These are phyloP conservation scores for Neostethus bicornis DNA, from an alignment of 2,797 vertebrate species.

Conservation along the genomic window DNA sequence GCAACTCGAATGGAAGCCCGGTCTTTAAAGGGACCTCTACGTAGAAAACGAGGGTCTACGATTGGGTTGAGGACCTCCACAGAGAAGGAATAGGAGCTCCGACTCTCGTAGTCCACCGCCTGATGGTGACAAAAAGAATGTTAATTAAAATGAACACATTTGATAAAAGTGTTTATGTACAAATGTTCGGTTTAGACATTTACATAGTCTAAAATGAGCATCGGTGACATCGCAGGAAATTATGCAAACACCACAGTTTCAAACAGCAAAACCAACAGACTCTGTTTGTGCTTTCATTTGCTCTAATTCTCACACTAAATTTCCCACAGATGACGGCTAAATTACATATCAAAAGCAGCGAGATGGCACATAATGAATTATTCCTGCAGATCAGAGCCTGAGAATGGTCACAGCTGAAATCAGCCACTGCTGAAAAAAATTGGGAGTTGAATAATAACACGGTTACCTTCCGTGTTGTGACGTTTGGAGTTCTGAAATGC, in stretches of 20 bases:
- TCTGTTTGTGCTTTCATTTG: conserved; percentile 44
- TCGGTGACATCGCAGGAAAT: conserved; percentile 25
- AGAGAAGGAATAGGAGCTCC: conserved; percentile 87
- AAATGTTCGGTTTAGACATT: conserved; percentile 7
- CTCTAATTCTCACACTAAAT: conserved; percentile 41
- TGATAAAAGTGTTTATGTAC: background rate
- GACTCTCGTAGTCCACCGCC: conserved; percentile 88
- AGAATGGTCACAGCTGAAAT: conserved; percentile 36
- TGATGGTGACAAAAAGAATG: conserved; percentile 28
- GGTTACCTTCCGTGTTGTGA: conserved; percentile 41
- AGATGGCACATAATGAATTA: conserved; percentile 52
- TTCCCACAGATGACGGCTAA: conserved; percentile 41
- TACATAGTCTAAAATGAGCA: conserved; percentile 29
- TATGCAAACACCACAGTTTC: conserved; percentile 36
- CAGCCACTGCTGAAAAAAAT: conserved; percentile 20
- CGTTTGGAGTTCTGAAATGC: conserved; percentile 34
- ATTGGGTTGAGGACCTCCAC: conserved; percentile 91
- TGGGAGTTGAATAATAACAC: conserved; percentile 31
- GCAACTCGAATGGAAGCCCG: conserved; percentile 85
- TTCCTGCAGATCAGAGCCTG: conserved; percentile 35
- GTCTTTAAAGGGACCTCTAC: conserved; percentile 90
- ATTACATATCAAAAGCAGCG: conserved; percentile 56
- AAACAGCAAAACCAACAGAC: conserved; percentile 29
- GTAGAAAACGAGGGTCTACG: conserved; percentile 89
- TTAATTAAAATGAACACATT: background rate